Percentiles rank a stretch among this genome's conserved stretches.
These are phyloP conservation scores for Carduelis carduelis DNA, from an alignment of 2,797 vertebrate genomes.

Conservation along the genomic window DNA sequence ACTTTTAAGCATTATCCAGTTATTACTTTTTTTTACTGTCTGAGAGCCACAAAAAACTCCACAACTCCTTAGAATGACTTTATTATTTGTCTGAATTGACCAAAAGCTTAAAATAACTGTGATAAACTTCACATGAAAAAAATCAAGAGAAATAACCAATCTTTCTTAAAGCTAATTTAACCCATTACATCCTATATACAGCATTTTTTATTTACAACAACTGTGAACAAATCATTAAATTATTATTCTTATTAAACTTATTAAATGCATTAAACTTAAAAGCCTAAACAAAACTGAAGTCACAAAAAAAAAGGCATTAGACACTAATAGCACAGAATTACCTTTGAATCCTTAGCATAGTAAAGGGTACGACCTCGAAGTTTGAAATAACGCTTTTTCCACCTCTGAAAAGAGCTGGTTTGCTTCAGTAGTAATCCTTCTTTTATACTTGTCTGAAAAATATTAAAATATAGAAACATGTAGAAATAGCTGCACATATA, in stretches of 20 bases:
- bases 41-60: accelerated
- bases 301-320: neutral
- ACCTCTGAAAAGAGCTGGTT: constrained; percentile 98
- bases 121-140: neutral
- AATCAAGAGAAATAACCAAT: neutral
- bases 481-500: neutral
- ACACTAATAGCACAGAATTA: constrained; percentile 50
- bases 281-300: neutral
- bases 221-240: neutral
- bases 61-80: neutral
- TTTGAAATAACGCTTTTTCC: constrained; percentile 98
- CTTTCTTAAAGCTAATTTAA: neutral
- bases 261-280: neutral
- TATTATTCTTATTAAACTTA: neutral
- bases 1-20: neutral
- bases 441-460: constrained; percentile 92
- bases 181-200: neutral
- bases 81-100: neutral
- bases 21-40: neutral
- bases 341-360: constrained; percentile 99
- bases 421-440: constrained; percentile 96
- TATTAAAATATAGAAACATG: neutral
- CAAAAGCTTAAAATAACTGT: neutral
- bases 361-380: constrained; percentile 95
- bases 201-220: neutral